Percentiles rank a stretch among this genome's conserved stretches.
Evolutionary conservation across 2,797 vertebrate species (phyloP).

Genomic region (Acanthornis magna): DNA sequence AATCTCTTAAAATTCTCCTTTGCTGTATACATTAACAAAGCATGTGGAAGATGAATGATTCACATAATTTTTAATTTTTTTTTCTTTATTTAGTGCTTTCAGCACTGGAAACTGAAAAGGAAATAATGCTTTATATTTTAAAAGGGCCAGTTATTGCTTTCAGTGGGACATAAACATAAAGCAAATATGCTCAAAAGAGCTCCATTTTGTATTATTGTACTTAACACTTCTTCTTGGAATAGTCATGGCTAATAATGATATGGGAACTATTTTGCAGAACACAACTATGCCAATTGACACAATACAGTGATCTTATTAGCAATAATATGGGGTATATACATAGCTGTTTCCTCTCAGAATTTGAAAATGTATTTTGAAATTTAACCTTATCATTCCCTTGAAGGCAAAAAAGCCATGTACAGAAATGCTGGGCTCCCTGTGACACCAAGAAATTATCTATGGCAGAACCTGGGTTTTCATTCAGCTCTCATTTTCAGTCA

Average conservation of each 20-base stretch:
- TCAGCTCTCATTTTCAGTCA: neutral
- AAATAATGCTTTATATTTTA: conserved; percentile 15
- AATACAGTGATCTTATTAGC: neutral
- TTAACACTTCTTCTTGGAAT: conserved; percentile 19
- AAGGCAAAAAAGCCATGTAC: neutral
- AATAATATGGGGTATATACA: neutral
- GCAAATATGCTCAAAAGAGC: neutral
- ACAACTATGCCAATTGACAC: neutral
- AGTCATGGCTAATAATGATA: conserved; percentile 8
- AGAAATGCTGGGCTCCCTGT: neutral
- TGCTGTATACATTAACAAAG: neutral
- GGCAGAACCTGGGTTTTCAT: neutral
- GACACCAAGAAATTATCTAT: neutral
- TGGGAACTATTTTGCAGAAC: neutral
- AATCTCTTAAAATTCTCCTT: conserved; percentile 11
- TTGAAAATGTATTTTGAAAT: neutral
- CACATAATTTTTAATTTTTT: neutral
- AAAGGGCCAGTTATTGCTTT: neutral
- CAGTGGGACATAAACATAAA: neutral
- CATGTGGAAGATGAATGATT: neutral
- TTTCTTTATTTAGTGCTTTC: neutral
- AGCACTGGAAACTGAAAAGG: neutral
- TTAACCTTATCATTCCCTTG: neutral
- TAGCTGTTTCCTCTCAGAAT: neutral
- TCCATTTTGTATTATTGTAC: neutral